Base-by-base conservation (phyloP, 2,888 invertebrate species). In the Phoenoteleia sp. region DNA sequence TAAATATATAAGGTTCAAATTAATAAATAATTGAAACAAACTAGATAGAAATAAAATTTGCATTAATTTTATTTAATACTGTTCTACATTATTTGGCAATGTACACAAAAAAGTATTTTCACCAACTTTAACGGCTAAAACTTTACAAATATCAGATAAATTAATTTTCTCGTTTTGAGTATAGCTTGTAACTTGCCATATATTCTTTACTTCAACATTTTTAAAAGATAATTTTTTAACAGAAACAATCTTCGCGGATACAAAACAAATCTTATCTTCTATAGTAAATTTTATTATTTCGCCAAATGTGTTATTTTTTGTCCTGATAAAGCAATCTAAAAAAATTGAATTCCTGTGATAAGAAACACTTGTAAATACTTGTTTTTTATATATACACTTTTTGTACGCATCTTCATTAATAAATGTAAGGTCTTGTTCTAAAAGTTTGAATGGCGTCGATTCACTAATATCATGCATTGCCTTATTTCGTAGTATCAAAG, bases 321-420 rank as follows among this genome's bases (percentile, higher is more conserved):
- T 45, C 5, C n/a, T 54, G n/a, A 54, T 27, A 27, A 27, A 64
- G 29, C 17, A 45, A 25, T 64, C 47, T 7, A 13, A 47, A 64
- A 64, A 11, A 64, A n/a, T 17, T 11, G 3, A 47, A 45, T 64
- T 27, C 29, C 47, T 11, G n/a, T 39, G 15, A n/a, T 64, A 64
- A n/a, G 27, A 45, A 2, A 5, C 19, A 23, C 17, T 45, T 11
- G 64, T 45, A 47, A 21, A 64, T 6, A 64, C 47, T 19, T 19
- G 23, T 0, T 36, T 15, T 19, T 47, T 64, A 25, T 45, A 47
- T 17, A 64, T 15, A 47, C 64, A 64, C 29, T 47, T 64, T n/a
- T 64, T 47, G 19, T 64, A 64, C 27, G n/a, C 21, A n/a, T 62
- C 36, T 17, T 36, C 13, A 42, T 23, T 64, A n/a, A n/a, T n/a